Evolutionary conservation across 2,797 vertebrate genomes (phyloP).

Genomic region (Phalanger gymnotis): DNA sequence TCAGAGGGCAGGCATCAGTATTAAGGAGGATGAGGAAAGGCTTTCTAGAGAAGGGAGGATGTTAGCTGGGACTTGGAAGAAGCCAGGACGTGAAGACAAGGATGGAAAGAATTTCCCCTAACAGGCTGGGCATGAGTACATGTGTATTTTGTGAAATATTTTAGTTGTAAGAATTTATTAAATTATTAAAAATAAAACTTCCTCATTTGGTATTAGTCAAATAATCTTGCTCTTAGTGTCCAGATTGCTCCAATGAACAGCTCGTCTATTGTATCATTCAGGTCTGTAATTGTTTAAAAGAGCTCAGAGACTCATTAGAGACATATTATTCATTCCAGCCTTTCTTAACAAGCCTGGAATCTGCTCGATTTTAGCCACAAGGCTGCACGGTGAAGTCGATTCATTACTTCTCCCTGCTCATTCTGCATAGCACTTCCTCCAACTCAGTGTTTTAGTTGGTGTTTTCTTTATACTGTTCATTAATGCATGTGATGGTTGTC

Average conservation of each 20-base stretch:
- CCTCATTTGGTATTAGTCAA: neutral
- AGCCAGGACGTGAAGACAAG: neutral
- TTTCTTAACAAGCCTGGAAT: slow-evolving; percentile 34
- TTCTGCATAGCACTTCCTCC: neutral
- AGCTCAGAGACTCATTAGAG: neutral
- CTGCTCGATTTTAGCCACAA: neutral
- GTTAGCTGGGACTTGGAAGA: neutral
- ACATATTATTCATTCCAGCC: slow-evolving; percentile 14
- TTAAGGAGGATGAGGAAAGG: too few relatives aligned
- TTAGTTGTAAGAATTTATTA: neutral
- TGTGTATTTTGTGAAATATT: neutral
- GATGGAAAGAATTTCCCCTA: neutral
- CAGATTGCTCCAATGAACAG: slow-evolving; percentile 20
- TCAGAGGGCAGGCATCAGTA: too few relatives aligned
- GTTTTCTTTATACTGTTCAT: slow-evolving; percentile 1
- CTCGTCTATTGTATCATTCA: slow-evolving; percentile 11
- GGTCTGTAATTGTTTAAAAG: slow-evolving; percentile 21
- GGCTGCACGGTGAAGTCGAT: neutral
- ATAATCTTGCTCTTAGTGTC: slow-evolving; percentile 35
- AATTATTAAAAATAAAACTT: neutral
- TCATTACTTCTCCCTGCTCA: neutral
- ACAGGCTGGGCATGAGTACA: neutral
- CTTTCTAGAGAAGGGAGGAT: neutral
- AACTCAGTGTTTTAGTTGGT: neutral
- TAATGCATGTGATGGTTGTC: neutral